phyloP scores from a whole-genome alignment of 2,888 invertebrate genomes.

The Drosophila monieri region DNA sequence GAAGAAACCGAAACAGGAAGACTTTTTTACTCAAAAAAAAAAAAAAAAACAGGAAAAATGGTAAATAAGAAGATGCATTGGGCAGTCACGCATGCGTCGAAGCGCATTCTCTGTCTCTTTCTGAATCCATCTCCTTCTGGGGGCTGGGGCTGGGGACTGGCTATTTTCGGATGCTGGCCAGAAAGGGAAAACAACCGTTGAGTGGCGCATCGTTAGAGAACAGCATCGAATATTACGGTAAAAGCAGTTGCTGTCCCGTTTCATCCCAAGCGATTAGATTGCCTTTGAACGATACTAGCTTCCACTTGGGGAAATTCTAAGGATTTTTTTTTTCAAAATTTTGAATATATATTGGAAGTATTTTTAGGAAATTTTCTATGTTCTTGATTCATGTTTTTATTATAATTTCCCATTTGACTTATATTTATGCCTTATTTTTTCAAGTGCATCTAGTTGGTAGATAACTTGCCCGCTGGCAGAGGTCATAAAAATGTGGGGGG shows the following conservation, averaged over 20 bases:
- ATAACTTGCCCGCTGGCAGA: constrained; percentile 69
- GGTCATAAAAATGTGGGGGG: constrained; percentile 70
- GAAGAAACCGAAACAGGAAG: constrained; percentile 68
- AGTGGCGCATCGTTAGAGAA: constrained; percentile 44
- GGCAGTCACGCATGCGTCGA: constrained; percentile 70
- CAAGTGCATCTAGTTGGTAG: constrained; percentile 53
- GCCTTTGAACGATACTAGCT: constrained; percentile 71
- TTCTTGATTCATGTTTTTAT: neutral
- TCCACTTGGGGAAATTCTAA: constrained; percentile 35
- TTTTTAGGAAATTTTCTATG: neutral
- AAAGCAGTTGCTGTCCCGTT: constrained; percentile 25
- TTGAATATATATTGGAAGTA: too few relatives aligned
- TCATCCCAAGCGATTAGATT: constrained; percentile 66
- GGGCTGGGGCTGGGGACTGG: constrained; percentile 42
- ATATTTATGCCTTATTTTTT: neutral
- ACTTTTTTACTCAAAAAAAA: constrained; percentile 45
- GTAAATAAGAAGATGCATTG: constrained; percentile 28
- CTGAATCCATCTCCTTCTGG: constrained; percentile 18
- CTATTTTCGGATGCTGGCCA: constrained; percentile 77
- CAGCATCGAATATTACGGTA: constrained; percentile 42
- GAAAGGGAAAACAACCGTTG: constrained; percentile 83
- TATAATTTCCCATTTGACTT: neutral
- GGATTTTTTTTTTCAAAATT: too few relatives aligned
- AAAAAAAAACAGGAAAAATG: constrained; percentile 2
- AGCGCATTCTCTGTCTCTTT: constrained; percentile 11